Evolutionary conservation across 2,888 invertebrate genomes (phyloP).

Genomic region (Chrysina gloriosa): DNA sequence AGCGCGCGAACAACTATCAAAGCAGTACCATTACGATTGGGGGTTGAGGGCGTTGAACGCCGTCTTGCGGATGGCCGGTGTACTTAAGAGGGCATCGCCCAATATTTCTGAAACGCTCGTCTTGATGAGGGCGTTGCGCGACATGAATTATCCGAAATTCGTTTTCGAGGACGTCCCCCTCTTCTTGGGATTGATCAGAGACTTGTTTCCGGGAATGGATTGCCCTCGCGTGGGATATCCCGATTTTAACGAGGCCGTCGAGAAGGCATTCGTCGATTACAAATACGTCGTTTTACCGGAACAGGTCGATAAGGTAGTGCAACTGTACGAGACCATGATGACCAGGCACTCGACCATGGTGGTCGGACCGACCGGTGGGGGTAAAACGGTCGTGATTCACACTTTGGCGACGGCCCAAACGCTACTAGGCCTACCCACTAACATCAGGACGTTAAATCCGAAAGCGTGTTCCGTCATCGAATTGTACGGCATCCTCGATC

Average conservation of each 20-base stretch:
- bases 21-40: slow-evolving; percentile 95
- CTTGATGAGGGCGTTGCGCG: slow-evolving; percentile 89
- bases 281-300: slow-evolving; percentile 76
- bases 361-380: slow-evolving; percentile 93
- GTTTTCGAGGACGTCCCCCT: slow-evolving; percentile 91
- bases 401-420: slow-evolving; percentile 83
- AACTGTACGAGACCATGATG: slow-evolving; percentile 95
- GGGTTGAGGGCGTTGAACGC: slow-evolving; percentile 92
- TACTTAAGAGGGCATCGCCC: slow-evolving; percentile 81
- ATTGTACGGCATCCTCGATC: slow-evolving; percentile 88
- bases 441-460: slow-evolving; percentile 84
- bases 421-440: slow-evolving; percentile 80
- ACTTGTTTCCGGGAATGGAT: slow-evolving; percentile 90
- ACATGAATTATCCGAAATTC: slow-evolving; percentile 95
- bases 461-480: slow-evolving; percentile 92
- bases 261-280: slow-evolving; percentile 73
- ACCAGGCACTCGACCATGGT: slow-evolving; percentile 92
- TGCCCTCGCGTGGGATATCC: slow-evolving; percentile 90
- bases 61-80: slow-evolving; percentile 91
- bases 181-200: slow-evolving; percentile 88
- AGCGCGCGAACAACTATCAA: slow-evolving; percentile 88
- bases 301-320: slow-evolving; percentile 76
- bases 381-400: slow-evolving; percentile 88
- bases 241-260: slow-evolving; percentile 85
- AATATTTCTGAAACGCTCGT: slow-evolving; percentile 88